These are phyloP conservation scores for Madoqua kirkii DNA, from an alignment of 2,113 vertebrate species.

Conservation along the genomic window DNA sequence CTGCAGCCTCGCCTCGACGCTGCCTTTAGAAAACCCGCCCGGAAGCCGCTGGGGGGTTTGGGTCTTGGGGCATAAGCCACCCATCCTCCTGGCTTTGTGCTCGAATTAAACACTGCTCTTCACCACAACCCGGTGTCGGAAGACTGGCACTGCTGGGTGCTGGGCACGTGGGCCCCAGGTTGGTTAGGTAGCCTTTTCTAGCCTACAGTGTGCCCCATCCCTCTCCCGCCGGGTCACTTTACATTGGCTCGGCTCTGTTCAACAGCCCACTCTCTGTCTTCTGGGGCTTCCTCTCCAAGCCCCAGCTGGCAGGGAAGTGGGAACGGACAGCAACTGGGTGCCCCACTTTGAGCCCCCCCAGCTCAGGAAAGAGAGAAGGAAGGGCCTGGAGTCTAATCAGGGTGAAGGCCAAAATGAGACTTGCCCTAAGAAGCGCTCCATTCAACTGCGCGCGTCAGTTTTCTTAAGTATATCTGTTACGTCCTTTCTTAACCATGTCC, in stretches of 20 bases:
- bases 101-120: background rate
- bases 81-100: background rate
- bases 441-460: background rate
- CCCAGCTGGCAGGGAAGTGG: background rate
- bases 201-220: background rate
- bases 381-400: background rate
- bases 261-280: background rate
- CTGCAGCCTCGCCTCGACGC: background rate
- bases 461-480: background rate
- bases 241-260: background rate
- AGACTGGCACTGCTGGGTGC: background rate
- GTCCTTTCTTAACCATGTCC: background rate
- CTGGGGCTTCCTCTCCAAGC: background rate
- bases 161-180: background rate
- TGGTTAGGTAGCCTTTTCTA: background rate
- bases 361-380: background rate
- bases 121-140: rapidly evolving
- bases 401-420: background rate
- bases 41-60: background rate
- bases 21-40: background rate
- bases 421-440: background rate
- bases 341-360: background rate
- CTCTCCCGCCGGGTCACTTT: background rate
- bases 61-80: background rate
- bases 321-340: background rate